Evolutionary conservation across 2,797 vertebrate genomes (phyloP), one percentile per base, ranked within the genome.

Genomic region (Molothrus aeneus): DNA sequence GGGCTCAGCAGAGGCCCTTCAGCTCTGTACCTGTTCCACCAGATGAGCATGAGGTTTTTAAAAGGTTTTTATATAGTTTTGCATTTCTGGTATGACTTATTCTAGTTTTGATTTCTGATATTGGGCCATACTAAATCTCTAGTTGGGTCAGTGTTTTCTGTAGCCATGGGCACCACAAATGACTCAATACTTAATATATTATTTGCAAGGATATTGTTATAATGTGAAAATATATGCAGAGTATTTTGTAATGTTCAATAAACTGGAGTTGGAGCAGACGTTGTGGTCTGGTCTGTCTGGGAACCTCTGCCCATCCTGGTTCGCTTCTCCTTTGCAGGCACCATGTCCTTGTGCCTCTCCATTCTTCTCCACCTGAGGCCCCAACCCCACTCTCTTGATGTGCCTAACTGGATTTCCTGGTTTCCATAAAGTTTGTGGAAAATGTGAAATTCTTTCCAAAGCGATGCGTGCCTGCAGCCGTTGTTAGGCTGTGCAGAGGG

Each of bases 211-310:
- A 86, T 93, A 79, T 91, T 75, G 95, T 96, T 97, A 94, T 81
- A 90, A 94, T 91, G 95, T 97, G 94, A 81, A 88, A 92, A 91
- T 81, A 94, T 80, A 91, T 43, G 81, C 92, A 89, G 66, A 94
- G 95, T 96, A 92, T 96, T 96, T 97, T 97, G 96, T 97, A 96
- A 93, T 36, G 92, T 96, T 90, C 92, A 96, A 88, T 97, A 96
- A 96, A 97, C 26, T 1, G 4, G 82, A 92, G 82, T 80, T 86
- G 92, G 88, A 92, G 73, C 85, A 74, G 74, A 79, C 0, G 0
- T 12, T 1, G 2, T 1, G 2, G 14, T 65, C 47, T 63, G 42
- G 24, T 50, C 14, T 78, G 36, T 59, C 28, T 63, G 80, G 72
- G 66, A 54, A 36, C 51, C 45, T 66, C 48, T 63, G 59, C n/a